Evolutionary conservation across 2,888 invertebrate species (phyloP).

Genomic region (Eurytoma adleriae): DNA sequence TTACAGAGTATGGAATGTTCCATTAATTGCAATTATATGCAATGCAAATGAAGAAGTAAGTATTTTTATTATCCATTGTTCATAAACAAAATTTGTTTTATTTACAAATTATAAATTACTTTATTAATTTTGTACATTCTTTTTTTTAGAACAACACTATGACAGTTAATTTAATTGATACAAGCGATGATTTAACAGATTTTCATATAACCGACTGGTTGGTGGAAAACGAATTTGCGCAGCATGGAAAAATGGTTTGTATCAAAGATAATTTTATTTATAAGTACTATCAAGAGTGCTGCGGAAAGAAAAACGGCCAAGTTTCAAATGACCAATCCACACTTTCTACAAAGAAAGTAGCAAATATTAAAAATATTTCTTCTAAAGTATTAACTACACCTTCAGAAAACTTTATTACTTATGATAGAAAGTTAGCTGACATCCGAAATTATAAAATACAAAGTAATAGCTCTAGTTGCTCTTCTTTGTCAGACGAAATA

Average conservation of each 20-base stretch:
- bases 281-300: slow-evolving; percentile 55
- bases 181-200: slow-evolving; percentile 63
- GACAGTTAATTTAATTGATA: slow-evolving; percentile 67
- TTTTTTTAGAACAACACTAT: slow-evolving; percentile 68
- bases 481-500: slow-evolving; percentile 11
- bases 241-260: slow-evolving; percentile 70
- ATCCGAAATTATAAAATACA: slow-evolving; percentile 5
- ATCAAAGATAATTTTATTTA: slow-evolving; percentile 62
- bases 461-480: slow-evolving; percentile 10
- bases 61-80: slow-evolving; percentile 18
- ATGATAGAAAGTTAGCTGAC: slow-evolving; percentile 9
- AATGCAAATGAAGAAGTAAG: slow-evolving; percentile 63
- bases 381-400: slow-evolving; percentile 5
- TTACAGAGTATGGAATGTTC: slow-evolving; percentile 55
- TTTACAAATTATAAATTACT: slow-evolving; percentile 14
- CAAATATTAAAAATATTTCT: slow-evolving; percentile 2
- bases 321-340: not conserved
- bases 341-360: slow-evolving; percentile 7
- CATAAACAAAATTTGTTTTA: slow-evolving; percentile 8
- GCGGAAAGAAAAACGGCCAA: not conserved
- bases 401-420: slow-evolving; percentile 4
- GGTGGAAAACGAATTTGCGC: slow-evolving; percentile 64
- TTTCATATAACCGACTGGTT: slow-evolving; percentile 69
- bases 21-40: slow-evolving; percentile 63
- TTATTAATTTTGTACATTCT: slow-evolving; percentile 28